Evolutionary conservation across 2,113 vertebrate genomes (phyloP), one percentile per base, ranked within the genome.

Genomic region (Miniopterus natalensis): DNA sequence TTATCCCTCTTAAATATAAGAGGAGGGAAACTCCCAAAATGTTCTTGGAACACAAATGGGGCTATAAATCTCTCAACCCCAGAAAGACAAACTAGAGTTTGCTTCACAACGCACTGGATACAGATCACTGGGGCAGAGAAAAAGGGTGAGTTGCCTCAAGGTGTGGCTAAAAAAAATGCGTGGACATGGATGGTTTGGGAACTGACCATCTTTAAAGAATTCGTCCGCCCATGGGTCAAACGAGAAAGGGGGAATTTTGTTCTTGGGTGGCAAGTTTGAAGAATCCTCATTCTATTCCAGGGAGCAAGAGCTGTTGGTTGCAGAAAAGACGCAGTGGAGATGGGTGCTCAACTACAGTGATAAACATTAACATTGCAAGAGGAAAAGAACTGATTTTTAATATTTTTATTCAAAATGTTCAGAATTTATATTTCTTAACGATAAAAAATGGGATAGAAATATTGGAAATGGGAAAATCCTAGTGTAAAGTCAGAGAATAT

Each of bases 1-100:
- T 92, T 15, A 91, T 47, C 29, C 66, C 61, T 78, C 74, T 91
- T 75, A 87, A 93, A 70, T 55, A 74, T 1, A 96, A 90, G 29
- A 93, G 36, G 12, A 75, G 4, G 14, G 10, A 78, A 88, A 80
- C 21, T 87, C 25, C 13, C 21, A 29, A 77, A 87, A 84, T 47
- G 8, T 85, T 85, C 61, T 31, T 85, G 40, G 11, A 71, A 93
- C n/a, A 95, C 77, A 75, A 59, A 66, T 21, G 15, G 3, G 36
- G 29, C 23, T 90, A 65, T 68, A 23, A 51, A 92, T 57, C 84
- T 92, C 17, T 84, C 20, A 66, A 47, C 13, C 27, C 36, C 27
- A 49, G 18, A 36, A 88, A 59, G 29, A 81, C n/a, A 49, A 79
- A 87, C 29, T 20, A 6, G 18, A 83, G 59, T 78, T 73, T 31